Percentiles rank a stretch among this genome's conserved stretches.
phyloP scores from a whole-genome alignment of 2,797 vertebrate species.

The Myioborus melanocephalus region DNA sequence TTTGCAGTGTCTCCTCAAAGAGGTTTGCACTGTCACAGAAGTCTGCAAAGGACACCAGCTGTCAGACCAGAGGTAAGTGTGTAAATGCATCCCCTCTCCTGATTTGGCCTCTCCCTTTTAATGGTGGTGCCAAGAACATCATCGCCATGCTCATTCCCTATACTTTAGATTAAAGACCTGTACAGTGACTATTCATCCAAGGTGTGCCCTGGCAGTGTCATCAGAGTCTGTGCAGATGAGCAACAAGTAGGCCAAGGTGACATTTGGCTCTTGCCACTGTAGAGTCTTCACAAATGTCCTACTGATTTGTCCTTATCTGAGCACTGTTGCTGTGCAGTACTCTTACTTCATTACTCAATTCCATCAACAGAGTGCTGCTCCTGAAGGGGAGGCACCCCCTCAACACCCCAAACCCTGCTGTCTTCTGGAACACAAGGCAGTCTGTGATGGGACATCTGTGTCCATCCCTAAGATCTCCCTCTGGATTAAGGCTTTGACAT shows the following conservation, averaged over 20 bases:
- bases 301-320: not conserved
- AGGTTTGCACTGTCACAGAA: accelerated
- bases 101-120: not conserved
- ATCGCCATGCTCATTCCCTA: not conserved
- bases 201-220: not conserved
- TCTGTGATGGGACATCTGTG: not conserved
- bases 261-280: not conserved
- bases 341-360: not conserved
- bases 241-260: not conserved
- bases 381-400: not conserved
- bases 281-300: not conserved
- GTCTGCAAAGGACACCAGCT: not conserved
- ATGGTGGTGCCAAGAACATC: not conserved
- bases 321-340: not conserved
- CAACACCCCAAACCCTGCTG: not conserved
- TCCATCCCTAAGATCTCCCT: not conserved
- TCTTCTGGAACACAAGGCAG: not conserved
- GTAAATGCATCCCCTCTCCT: not conserved
- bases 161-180: not conserved
- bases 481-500: not conserved
- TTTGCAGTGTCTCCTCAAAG: not conserved
- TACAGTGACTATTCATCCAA: not conserved
- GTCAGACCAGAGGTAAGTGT: not conserved
- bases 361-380: not conserved
- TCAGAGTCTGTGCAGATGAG: not conserved